phyloP scores from a whole-genome alignment of 2,888 invertebrate genomes.

The Heliconius charithonia region DNA sequence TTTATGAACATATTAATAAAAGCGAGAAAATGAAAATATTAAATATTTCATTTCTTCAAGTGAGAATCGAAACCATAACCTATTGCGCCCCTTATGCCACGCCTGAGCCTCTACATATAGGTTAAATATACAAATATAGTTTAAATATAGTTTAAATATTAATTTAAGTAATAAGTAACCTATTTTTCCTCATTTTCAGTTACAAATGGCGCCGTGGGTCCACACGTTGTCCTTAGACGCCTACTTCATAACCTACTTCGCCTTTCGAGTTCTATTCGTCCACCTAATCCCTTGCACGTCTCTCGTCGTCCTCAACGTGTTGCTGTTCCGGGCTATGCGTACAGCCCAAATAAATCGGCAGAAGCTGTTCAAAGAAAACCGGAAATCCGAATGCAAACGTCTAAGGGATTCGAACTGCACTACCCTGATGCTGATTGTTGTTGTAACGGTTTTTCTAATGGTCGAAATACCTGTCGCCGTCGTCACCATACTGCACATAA shows the following conservation, averaged over 20 bases:
- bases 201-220: constrained; percentile 88
- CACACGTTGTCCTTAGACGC: constrained; percentile 86
- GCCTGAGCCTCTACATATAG: too few relatives aligned
- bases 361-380: constrained; percentile 89
- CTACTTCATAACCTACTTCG: constrained; percentile 92
- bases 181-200: constrained; percentile 59
- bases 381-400: constrained; percentile 90
- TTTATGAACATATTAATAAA: too few relatives aligned
- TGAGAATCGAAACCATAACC: too few relatives aligned
- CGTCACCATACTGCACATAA: constrained; percentile 92
- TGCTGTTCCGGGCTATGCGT: constrained; percentile 93
- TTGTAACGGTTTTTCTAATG: constrained; percentile 91
- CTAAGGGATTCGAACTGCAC: constrained; percentile 92
- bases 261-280: constrained; percentile 95
- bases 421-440: constrained; percentile 93
- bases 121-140: too few relatives aligned
- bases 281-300: constrained; percentile 95
- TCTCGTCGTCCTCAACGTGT: constrained; percentile 93
- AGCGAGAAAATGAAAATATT: too few relatives aligned
- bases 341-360: constrained; percentile 91
- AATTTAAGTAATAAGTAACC: background rate
- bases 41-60: too few relatives aligned
- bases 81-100: too few relatives aligned
- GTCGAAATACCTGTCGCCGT: constrained; percentile 94
- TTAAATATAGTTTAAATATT: background rate